Percentiles rank a stretch among this genome's conserved stretches.
phyloP scores from a whole-genome alignment of 2,113 vertebrate species.

The Mormyrus lacerda region DNA sequence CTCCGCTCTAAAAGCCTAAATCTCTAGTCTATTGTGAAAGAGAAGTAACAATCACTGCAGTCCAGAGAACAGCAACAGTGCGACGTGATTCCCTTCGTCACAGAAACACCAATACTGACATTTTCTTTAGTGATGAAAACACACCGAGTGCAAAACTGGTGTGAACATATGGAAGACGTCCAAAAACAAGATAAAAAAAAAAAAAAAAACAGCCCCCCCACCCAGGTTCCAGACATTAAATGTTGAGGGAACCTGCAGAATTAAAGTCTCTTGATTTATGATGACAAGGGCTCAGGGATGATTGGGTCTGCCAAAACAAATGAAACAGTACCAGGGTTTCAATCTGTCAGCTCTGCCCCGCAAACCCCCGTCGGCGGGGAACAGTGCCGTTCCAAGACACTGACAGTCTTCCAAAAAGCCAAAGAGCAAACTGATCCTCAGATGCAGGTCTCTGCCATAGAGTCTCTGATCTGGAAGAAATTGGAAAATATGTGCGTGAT shows the following conservation, averaged over 20 bases:
- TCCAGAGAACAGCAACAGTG: neutral
- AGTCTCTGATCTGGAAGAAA: neutral
- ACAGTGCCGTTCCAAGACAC: neutral
- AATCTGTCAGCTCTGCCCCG: neutral
- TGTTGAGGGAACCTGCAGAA: neutral
- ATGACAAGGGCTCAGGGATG: constrained; percentile 19
- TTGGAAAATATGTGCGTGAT: neutral
- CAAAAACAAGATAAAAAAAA: neutral
- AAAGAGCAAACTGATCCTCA: constrained; percentile 6
- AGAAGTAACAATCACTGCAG: neutral
- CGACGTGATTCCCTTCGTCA: neutral
- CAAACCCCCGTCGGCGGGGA: neutral
- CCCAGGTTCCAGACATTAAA: constrained; percentile 8
- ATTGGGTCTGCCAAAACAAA: constrained; percentile 21
- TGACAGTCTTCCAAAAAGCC: constrained; percentile 14
- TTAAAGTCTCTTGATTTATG: constrained; percentile 11
- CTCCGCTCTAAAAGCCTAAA: neutral
- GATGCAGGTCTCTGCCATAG: constrained; percentile 3
- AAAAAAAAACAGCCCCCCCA: neutral
- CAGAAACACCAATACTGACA: neutral
- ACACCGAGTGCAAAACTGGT: neutral
- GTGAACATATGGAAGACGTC: neutral
- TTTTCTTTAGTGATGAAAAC: neutral
- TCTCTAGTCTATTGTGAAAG: neutral
- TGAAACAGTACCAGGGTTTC: constrained; percentile 18